Percentiles rank a stretch among this genome's conserved stretches.
These are phyloP conservation scores for Hololepta plana DNA, from an alignment of 2,888 invertebrate genomes.

Conservation along the genomic window DNA sequence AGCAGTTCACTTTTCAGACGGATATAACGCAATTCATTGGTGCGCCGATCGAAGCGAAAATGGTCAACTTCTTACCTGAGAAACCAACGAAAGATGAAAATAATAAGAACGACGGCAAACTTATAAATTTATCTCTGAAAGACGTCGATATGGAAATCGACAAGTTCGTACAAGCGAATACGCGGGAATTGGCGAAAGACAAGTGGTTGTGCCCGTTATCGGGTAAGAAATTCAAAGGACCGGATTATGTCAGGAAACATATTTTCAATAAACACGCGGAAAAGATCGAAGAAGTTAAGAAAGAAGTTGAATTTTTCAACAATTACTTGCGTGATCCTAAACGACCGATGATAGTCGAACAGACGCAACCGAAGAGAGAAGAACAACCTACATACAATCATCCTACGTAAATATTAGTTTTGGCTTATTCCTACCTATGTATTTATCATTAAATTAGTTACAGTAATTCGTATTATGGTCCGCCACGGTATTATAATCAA, in stretches of 20 bases:
- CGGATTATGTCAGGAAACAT: conserved; percentile 96
- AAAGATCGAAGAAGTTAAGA: conserved; percentile 91
- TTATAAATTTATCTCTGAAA: conserved; percentile 23
- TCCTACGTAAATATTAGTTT: conserved; percentile 21
- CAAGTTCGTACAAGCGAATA: conserved; percentile 89
- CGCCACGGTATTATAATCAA: conserved; percentile 33
- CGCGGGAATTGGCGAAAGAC: conserved; percentile 91
- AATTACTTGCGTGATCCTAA: conserved; percentile 89
- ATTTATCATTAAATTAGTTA: conserved; percentile 18
- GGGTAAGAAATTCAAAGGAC: conserved; percentile 97
- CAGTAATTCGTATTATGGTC: conserved; percentile 22
- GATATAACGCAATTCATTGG: conserved; percentile 53
- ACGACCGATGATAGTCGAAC: conserved; percentile 83
- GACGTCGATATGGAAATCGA: conserved; percentile 62
- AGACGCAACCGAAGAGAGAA: conserved; percentile 34
- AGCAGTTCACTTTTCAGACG: conserved; percentile 29
- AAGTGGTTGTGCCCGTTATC: conserved; percentile 98
- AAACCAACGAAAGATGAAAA: conserved; percentile 49
- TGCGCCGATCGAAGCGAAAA: conserved; percentile 76
- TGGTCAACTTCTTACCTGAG: conserved; percentile 74
- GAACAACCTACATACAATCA: conserved; percentile 26
- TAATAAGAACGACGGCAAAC: conserved; percentile 13
- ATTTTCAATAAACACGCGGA: conserved; percentile 95
- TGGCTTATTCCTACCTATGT: conserved; percentile 1
- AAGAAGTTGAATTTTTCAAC: conserved; percentile 95